A percentile compares a stretch with the other conserved stretches of the same genome.
Evolutionary conservation across 2,113 vertebrate species (phyloP).

Genomic region (Xyliphius kryptos): DNA sequence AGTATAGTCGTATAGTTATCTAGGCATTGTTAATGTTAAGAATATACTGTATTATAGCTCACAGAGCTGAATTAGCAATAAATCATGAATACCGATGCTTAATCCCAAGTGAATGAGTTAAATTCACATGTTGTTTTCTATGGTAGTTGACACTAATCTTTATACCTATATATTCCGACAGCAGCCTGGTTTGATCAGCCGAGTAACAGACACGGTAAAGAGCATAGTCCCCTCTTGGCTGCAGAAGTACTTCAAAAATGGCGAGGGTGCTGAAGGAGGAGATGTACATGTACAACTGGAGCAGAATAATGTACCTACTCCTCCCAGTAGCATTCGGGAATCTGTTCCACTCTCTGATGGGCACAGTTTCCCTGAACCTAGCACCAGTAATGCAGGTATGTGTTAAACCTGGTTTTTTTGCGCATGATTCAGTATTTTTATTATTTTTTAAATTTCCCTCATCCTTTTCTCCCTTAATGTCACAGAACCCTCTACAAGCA

Average conservation of each 20-base stretch:
- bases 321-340: constrained; percentile 70
- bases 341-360: constrained; percentile 63
- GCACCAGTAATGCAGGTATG: constrained; percentile 78
- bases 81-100: too few relatives aligned
- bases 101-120: too few relatives aligned
- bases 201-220: constrained; percentile 92
- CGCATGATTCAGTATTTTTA: too few relatives aligned
- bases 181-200: constrained; percentile 83
- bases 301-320: constrained; percentile 56
- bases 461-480: constrained; percentile 23
- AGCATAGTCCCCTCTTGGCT: constrained; percentile 94
- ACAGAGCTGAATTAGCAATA: too few relatives aligned
- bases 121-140: too few relatives aligned
- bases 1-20: too few relatives aligned
- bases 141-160: too few relatives aligned
- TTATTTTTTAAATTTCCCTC: too few relatives aligned
- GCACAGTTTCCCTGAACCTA: constrained; percentile 72
- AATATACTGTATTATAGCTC: too few relatives aligned
- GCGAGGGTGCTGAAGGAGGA: constrained; percentile 60
- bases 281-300: constrained; percentile 36
- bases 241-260: constrained; percentile 88
- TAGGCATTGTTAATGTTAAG: too few relatives aligned
- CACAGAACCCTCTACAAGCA: constrained; percentile 86
- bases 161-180: constrained; percentile 29
- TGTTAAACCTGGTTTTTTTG: too few relatives aligned